These are phyloP conservation scores for Atrichornis clamosus DNA, from an alignment of 2,113 vertebrate species.

Conservation along the genomic window DNA sequence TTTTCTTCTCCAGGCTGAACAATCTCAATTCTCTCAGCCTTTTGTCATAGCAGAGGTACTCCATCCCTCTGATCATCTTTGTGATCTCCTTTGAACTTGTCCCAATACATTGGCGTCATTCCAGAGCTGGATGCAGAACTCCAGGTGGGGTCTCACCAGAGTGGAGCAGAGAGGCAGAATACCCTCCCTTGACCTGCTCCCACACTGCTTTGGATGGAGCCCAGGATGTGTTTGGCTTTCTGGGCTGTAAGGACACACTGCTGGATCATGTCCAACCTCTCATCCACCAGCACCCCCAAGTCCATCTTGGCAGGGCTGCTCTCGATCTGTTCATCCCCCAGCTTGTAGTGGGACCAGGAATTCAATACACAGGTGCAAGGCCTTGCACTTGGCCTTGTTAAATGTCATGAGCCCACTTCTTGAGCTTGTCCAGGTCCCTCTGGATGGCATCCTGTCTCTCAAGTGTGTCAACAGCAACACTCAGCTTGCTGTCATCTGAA, in stretches of 20 bases:
- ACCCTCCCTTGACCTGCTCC: not conserved
- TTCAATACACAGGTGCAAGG: not conserved
- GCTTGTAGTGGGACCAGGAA: not conserved
- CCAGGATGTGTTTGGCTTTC: rapidly evolving
- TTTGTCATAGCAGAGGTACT: not conserved
- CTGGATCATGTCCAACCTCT: not conserved
- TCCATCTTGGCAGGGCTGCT: not conserved
- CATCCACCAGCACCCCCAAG: not conserved
- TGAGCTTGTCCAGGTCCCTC: not conserved
- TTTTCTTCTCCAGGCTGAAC: not conserved
- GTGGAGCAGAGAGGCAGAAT: not conserved
- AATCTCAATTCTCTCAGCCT: not conserved
- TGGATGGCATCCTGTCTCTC: not conserved
- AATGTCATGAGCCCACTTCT: not conserved
- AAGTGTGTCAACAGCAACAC: not conserved
- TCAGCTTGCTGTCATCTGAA: not conserved
- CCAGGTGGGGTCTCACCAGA: not conserved
- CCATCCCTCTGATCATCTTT: not conserved
- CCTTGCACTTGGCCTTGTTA: not conserved
- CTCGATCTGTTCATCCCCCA: rapidly evolving
- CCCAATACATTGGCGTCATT: not conserved
- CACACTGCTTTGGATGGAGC: rapidly evolving
- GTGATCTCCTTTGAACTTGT: not conserved
- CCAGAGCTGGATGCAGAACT: not conserved
- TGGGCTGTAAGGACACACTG: not conserved